These are phyloP conservation scores for Cyrtodaria siliqua DNA, from an alignment of 2,888 invertebrate species.

Conservation along the genomic window DNA sequence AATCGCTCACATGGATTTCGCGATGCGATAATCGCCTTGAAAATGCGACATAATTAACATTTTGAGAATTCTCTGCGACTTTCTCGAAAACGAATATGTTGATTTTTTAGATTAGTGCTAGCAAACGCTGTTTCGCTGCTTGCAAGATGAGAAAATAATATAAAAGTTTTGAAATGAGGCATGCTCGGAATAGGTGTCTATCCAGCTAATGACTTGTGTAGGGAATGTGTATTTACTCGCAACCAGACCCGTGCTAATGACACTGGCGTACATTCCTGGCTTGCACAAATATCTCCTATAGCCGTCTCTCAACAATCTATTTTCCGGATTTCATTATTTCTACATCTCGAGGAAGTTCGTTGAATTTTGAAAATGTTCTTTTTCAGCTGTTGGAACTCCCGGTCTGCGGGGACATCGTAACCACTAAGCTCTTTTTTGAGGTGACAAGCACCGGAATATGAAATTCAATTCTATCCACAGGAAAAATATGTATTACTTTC, in stretches of 20 bases:
- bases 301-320: constrained; percentile 4
- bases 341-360: too few species aligned
- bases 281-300: background rate
- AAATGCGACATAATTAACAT: constrained; percentile 59
- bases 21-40: constrained; percentile 57
- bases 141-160: constrained; percentile 39
- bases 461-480: too few species aligned
- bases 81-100: constrained; percentile 30
- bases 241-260: constrained; percentile 23
- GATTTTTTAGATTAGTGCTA: constrained; percentile 22
- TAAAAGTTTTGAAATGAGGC: constrained; percentile 40
- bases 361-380: too few species aligned
- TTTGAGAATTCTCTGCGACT: constrained; percentile 31
- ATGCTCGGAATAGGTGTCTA: constrained; percentile 11
- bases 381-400: too few species aligned
- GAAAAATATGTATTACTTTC: too few species aligned
- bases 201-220: constrained; percentile 12
- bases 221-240: constrained; percentile 26
- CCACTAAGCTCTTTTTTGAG: too few species aligned
- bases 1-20: constrained; percentile 39
- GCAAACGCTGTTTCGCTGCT: constrained; percentile 6
- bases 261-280: background rate
- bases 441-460: too few species aligned
- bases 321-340: background rate
- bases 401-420: too few species aligned